These are phyloP conservation scores for Polyergus mexicanus DNA, from an alignment of 1,140 invertebrate species.

Conservation along the genomic window DNA sequence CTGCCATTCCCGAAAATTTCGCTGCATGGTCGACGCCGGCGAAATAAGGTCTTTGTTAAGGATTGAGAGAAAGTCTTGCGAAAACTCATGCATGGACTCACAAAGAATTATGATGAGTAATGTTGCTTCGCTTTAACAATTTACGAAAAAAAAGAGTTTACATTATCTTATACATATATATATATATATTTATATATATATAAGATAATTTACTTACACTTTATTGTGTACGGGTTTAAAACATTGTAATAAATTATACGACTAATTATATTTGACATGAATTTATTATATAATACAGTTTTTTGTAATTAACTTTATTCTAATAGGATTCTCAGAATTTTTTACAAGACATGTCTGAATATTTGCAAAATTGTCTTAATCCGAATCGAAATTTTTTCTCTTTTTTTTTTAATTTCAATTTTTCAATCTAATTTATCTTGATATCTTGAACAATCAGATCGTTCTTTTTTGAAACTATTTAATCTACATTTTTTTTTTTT, in stretches of 20 bases:
- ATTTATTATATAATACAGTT: not conserved
- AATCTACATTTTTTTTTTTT: too few species aligned
- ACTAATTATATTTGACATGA: not conserved
- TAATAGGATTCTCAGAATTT: too few species aligned
- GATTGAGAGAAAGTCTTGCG: constrained; percentile 20
- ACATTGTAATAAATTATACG: not conserved
- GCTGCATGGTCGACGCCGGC: constrained; percentile 21
- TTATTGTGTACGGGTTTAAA: not conserved
- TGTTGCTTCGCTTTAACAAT: not conserved
- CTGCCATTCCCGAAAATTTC: constrained; percentile 51
- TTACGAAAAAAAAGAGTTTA: not conserved
- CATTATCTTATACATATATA: not conserved
- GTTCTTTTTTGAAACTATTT: too few species aligned
- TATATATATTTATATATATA: too few species aligned
- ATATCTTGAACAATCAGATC: too few species aligned
- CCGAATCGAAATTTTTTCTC: too few species aligned
- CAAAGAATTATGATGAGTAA: constrained; percentile 21
- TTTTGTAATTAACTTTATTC: not conserved
- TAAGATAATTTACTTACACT: too few species aligned
- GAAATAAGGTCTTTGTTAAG: constrained; percentile 59
- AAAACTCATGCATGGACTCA: constrained; percentile 49
- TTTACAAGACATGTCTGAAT: too few species aligned
- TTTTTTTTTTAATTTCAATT: too few species aligned
- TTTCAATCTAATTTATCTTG: too few species aligned
- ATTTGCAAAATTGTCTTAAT: too few species aligned